Evolutionary conservation across 2,113 vertebrate species (phyloP).

Genomic region (Gobio gobio): DNA sequence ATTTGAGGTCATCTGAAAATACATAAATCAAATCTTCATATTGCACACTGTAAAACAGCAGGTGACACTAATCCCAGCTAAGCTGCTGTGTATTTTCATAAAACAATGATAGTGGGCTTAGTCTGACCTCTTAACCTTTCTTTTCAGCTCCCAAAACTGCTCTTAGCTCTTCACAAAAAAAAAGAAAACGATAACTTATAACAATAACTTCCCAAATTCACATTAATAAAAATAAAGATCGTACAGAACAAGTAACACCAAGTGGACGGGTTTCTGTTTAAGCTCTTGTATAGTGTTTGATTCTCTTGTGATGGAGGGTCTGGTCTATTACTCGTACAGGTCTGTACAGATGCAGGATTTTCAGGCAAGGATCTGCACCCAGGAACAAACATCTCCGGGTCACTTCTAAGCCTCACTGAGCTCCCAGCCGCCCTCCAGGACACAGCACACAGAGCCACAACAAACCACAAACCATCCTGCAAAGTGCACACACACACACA

Average conservation of each 20-base stretch:
- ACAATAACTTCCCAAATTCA: background rate
- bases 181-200: background rate
- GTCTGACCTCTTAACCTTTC: slow-evolving; percentile 31
- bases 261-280: background rate
- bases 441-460: slow-evolving; percentile 13
- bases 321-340: background rate
- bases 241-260: background rate
- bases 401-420: slow-evolving; percentile 19
- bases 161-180: background rate
- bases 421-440: slow-evolving; percentile 5
- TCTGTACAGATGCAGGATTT: slow-evolving; percentile 11
- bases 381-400: slow-evolving; percentile 10
- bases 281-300: background rate
- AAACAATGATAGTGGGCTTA: slow-evolving; percentile 26
- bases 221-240: background rate
- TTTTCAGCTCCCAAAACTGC: background rate
- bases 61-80: slow-evolving; percentile 37
- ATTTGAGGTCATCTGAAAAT: background rate
- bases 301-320: background rate
- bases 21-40: slow-evolving; percentile 6
- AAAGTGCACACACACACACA: background rate
- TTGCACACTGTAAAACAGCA: slow-evolving; percentile 17
- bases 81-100: slow-evolving; percentile 33
- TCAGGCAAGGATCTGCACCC: background rate
- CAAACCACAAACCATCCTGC: slow-evolving; percentile 22